Base-by-base conservation (phyloP, 2,888 invertebrate genomes). In the Fissipunctia ypsillon region DNA sequence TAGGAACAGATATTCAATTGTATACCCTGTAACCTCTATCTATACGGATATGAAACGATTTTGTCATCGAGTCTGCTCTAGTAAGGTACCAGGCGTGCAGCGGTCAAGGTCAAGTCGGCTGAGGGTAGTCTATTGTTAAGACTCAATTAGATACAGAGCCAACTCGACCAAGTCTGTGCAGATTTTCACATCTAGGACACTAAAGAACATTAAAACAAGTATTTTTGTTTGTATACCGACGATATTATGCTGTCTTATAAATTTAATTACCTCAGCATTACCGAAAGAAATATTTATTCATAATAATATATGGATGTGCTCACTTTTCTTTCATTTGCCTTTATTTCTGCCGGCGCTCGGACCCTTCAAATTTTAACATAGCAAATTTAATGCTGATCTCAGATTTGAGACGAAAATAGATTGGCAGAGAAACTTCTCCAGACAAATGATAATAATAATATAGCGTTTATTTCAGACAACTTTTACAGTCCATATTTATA, bases 71-170 rank as follows among this genome's bases (percentile, higher is more conserved):
- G 6, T 41, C n/a, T 31, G 16, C 52, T n/a, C 38, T 2, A 76
- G 28, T 52, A 14, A 50, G 35, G 19, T 56, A 41, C 65, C 28
- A 41, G 35, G 57, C n/a, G 9, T 12, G 19, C 12, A 45, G 22
- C 59, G 74, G 76, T 66, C 76, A 81, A 79, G 76, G 76, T 66
- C 69, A 45, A 45, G 31, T 48, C n/a, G 19, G 22, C n/a, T 35
- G 35, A 35, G 61, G 52, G 41, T 35, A 28, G 19, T 48, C 69
- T 69, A 76, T 76, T 80, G 69, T 81, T 66, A n/a, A 35, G 16
- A 7, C 4, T 35, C 50, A 81, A 71, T 68, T 63, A 71, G n/a
- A 82, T 54, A 70, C 52, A 50, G 35, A 66, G 54, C 35, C 48
- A 45, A 57, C 28, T 76, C 52, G 63, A 71, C 57, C 31, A 25